Base-by-base conservation (phyloP, 2,113 vertebrate genomes). In the Eulemur rufifrons region DNA sequence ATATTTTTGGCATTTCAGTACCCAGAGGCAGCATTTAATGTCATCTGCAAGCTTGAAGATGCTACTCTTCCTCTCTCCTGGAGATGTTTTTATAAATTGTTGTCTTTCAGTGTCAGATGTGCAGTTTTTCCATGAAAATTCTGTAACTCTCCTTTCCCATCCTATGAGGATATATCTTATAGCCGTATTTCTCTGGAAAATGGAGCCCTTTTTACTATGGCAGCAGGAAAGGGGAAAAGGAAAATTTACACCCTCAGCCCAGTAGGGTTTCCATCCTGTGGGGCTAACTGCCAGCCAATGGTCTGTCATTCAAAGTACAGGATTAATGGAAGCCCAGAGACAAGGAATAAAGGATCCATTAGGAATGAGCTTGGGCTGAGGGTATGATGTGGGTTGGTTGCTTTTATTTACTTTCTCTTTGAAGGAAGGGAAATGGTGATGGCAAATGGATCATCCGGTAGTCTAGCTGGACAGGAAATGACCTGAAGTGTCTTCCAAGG, bases 361-460 rank as follows among this genome's bases (percentile, higher is more conserved):
- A 42, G 47, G 8, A 78, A 42, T 18, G 64, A 89, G 9, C 42
- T 42, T 89, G 84, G 63, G 6, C n/a, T 82, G 25, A 47, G 47
- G 42, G 1, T 27, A 7, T 29, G 21, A 68, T 34, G 21, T 23
- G n/a, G 39, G n/a, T 29, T 64, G 18, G 21, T 50, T 23, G 15
- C 21, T 92, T 94, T 80, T 64, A 63, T 52, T 95, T 83, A 84
- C 76, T 87, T 97, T 90, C n/a, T 89, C 18, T 93, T n/a, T 52
- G 11, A 68, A 86, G 32, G 39, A 86, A n/a, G 34, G 52, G 11
- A 17, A 25, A 56, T 66, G 20, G 34, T 27, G 13, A 66, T 66
- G 9, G 64, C 34, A 76, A 92, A 66, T 18, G 9, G 15, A 59
- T 27, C 47, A 4, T 45, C 42, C 8, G 18, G 14, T 3, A 77